A percentile compares a stretch with the other conserved stretches of the same genome.
phyloP scores from a whole-genome alignment of 2,113 vertebrate genomes.

The Rhizomys pruinosus region DNA sequence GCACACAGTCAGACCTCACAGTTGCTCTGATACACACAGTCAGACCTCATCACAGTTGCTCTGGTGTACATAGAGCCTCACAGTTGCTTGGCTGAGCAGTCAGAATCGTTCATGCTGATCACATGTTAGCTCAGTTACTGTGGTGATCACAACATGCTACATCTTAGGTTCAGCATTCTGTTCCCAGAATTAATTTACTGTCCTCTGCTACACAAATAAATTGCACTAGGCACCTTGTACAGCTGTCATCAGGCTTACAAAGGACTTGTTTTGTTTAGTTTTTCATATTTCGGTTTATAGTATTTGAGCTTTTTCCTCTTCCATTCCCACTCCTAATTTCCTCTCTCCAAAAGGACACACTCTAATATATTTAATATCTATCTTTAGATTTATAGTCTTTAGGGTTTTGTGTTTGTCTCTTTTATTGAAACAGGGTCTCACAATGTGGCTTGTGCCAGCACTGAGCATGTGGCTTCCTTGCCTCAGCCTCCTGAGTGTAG shows the following conservation, averaged over 20 bases:
- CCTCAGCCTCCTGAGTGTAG: not conserved
- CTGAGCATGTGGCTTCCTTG: not conserved
- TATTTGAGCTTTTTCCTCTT: not conserved
- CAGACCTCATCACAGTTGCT: no score
- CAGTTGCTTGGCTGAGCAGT: not conserved
- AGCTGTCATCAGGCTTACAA: no score
- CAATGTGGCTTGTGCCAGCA: not conserved
- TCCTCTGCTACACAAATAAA: not conserved
- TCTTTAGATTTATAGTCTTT: not conserved
- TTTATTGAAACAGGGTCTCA: not conserved
- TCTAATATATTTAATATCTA: not conserved
- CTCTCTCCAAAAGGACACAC: not conserved
- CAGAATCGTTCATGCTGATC: not conserved
- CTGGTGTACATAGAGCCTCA: no score
- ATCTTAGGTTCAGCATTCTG: not conserved
- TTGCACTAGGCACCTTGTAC: fast-evolving
- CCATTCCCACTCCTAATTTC: not conserved
- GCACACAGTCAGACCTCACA: not conserved
- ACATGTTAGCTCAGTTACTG: not conserved
- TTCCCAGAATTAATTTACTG: not conserved
- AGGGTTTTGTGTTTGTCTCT: not conserved
- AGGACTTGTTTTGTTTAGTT: not conserved
- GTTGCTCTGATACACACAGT: not conserved
- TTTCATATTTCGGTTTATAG: not conserved
- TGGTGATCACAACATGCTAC: not conserved